Base-by-base conservation (phyloP, 2,888 invertebrate species). In the Invenusta paracnida region DNA sequence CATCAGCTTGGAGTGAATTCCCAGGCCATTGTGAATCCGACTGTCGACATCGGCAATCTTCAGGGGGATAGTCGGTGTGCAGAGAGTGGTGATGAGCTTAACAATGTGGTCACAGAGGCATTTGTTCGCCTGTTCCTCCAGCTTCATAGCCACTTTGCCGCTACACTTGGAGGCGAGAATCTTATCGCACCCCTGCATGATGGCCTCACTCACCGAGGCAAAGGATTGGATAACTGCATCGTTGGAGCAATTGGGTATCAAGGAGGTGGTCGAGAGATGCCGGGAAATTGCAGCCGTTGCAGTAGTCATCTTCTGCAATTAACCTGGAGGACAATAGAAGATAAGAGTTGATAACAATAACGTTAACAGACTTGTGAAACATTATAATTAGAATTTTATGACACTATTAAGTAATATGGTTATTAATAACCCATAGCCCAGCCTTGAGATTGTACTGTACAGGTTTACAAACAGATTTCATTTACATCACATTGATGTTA, bases 91-190 rank as follows among this genome's bases (percentile, higher is more conserved):
- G 23, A 73, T 73, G 11, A 73, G 23, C 23, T 25, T 13, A 23
- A 73, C 73, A 73, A 73, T 73, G 73, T 73, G 73, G 73, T 73
- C 73, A 73, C 73, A 73, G 2, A 73, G 73, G 23, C 23, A 73
- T 73, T 73, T 73, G 27, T 73, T 73, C 5, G 73, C 73, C 25
- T 5, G 17, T 13, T 73, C 73, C 2, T 73, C 73, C 11, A 73
- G 17, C 27, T 73, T 73, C 73, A 73, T 25, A 5, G 73, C 27
- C 2, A 13, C 73, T 23, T 73, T 73, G 2, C 73, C 73, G 2
- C 2, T 2, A 23, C 23, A 73, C 25, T 73, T 73, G 73, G 25
- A 5, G 2, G 73, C 73, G 23, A 73, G 73, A 23, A 73, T 73
- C 73, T 73, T 73, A 23, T 73, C 73, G 25, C 73, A 73, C 2